Percentiles rank a stretch among this genome's conserved stretches.
Evolutionary conservation across 2,113 vertebrate species (phyloP).

Genomic region (Elgaria multicarinata): DNA sequence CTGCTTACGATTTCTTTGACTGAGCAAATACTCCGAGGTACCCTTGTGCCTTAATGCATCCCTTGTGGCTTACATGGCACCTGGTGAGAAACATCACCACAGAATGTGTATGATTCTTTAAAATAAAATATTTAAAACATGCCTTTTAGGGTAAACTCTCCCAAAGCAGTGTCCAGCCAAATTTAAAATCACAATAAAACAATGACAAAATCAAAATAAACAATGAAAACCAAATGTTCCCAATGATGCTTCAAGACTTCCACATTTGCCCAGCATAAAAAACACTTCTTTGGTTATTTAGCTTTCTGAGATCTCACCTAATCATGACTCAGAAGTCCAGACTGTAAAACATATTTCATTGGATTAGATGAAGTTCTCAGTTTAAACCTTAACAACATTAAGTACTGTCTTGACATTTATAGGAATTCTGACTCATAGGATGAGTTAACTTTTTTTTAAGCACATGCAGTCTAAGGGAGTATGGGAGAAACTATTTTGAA

Average conservation of each 20-base stretch:
- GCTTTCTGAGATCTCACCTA: background rate
- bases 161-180: no score
- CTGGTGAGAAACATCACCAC: background rate
- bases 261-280: background rate
- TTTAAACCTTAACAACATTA: slow-evolving; percentile 61
- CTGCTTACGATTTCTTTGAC: no score
- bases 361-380: slow-evolving; percentile 61
- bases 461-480: background rate
- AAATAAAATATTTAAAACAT: no score
- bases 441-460: slow-evolving; percentile 67
- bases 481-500: slow-evolving; percentile 42
- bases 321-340: slow-evolving; percentile 45
- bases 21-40: no score
- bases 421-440: slow-evolving; percentile 66
- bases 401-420: slow-evolving; percentile 63
- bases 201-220: no score
- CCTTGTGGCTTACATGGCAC: no score
- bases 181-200: no score
- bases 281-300: background rate
- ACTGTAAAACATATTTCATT: slow-evolving; percentile 52
- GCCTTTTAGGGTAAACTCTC: no score
- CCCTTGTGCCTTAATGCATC: no score
- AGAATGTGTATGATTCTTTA: no score
- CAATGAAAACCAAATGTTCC: background rate
- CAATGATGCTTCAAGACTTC: background rate